Evolutionary conservation across 23 tunicate genomes (phyloP).

Genomic region (Trididemnum nubilum): DNA sequence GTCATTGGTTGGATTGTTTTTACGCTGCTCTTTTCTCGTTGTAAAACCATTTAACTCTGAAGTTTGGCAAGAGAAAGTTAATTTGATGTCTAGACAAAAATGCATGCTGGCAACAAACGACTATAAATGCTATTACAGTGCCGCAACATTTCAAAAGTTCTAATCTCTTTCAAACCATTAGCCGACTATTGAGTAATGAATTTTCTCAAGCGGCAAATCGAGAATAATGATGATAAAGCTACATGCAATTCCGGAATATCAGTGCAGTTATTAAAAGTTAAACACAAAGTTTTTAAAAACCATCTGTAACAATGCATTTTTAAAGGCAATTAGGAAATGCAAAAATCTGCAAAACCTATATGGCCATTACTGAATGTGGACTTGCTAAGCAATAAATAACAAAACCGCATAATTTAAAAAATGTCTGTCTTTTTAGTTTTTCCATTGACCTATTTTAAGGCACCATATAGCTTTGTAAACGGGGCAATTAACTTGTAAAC

Average conservation of each 20-base stretch:
- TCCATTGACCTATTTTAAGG: neutral
- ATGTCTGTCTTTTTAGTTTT: neutral
- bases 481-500: neutral
- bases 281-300: neutral
- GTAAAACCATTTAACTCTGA: neutral
- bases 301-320: no score
- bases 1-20: no score
- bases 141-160: neutral
- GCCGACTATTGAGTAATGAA: no score
- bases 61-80: neutral
- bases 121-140: neutral
- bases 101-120: neutral
- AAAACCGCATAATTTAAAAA: neutral
- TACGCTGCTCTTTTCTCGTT: no score
- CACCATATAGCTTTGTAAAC: neutral
- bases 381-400: neutral
- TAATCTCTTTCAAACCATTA: neutral
- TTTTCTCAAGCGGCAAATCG: no score
- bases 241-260: neutral
- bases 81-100: neutral
- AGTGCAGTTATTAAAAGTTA: neutral
- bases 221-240: no score
- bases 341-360: no score
- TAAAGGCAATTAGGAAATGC: no score
- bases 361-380: no score